Base-by-base conservation (phyloP, 2,888 invertebrate species). In the Lepidonotus clava region DNA sequence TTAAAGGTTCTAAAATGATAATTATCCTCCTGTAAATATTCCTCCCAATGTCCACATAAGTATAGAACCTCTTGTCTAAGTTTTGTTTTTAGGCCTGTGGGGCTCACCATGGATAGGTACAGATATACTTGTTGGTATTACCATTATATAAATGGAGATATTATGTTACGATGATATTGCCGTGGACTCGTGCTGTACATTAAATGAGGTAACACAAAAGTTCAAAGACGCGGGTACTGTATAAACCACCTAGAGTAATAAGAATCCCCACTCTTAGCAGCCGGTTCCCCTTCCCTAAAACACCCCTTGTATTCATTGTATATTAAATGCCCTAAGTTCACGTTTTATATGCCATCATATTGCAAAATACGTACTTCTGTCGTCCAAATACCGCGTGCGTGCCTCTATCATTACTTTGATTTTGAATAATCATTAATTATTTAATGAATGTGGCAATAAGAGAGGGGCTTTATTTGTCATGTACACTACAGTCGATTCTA, bases 201-300 rank as follows among this genome's bases (percentile, higher is more conserved):
- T n/a, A n/a, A n/a, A 71, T 71, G 18, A 80, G 28, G 80, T 80
- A 80, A 80, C 51, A 80, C 32, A 51, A 80, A 80, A 80, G 80
- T 80, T 80, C 80, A 80, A 46, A 80, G 28, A 46, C 51, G 80
- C 46, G 80, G 41, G 46, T 80, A 80, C 51, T 80, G 80, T 80
- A 80, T 28, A 80, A 80, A 80, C 80, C 41, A 80, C 14, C 46
- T 46, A 80, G 41, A 46, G 36, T 71, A 71, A 71, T n/a, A n/a
- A n/a, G n/a, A n/a, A n/a, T n/a, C n/a, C n/a, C n/a, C n/a, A n/a
- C n/a, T n/a, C n/a, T n/a, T n/a, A n/a, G n/a, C n/a, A n/a, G n/a
- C n/a, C n/a, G n/a, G n/a, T n/a, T n/a, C 18, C 56, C 24, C 56
- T 24, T 24, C n/a, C 56, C 56, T n/a, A 11, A 56, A 56, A 11